Evolutionary conservation across 2,888 invertebrate species (phyloP), one percentile per base, ranked within the genome.

Genomic region (Portevinia maculata): DNA sequence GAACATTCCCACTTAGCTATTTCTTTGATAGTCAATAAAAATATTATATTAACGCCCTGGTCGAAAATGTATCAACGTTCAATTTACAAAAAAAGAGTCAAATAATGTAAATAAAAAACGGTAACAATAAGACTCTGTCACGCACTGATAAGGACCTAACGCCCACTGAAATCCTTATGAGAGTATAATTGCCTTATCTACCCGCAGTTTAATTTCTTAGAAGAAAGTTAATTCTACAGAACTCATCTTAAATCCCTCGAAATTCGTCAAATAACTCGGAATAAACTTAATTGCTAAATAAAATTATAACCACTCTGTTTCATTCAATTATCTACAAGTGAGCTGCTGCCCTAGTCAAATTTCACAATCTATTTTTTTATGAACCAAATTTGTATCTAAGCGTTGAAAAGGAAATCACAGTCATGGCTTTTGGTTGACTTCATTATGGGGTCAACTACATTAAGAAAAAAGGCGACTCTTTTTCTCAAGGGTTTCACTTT

Each of bases 221-320:
- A 55, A 8, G 13, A 50, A 15, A 53, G 28, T 46, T 39, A 62
- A 73, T 59, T 39, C 15, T 50, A 11, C 11, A 32, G 70, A 65
- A 46, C 32, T 46, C 59, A 62, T 71, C 59, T 41, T 65, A 60
- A 83, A 83, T 83, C 57, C 60, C 53, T 65, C 55, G 48, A 71
- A 70, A 24, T 65, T 62, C 59, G 11, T 71, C 55, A 76, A 81
- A 70, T 73, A 73, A 71, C 55, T 70, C 32, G 57, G 59, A 65
- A 76, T 81, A 53, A 76, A 60, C 67, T 60, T 84, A 79, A 84
- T 79, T 76, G 32, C 37, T 64, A 69, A 79, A 84, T 78, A 73
- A 78, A 84, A 84, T 78, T 78, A 73, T 69, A 73, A 57, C 62
- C 67, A 73, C 67, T 52, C 52, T 52, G 62, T 15, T 52, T 62